These are phyloP conservation scores for Aspidiotus destructor DNA, from an alignment of 2,888 invertebrate genomes.

Conservation along the genomic window DNA sequence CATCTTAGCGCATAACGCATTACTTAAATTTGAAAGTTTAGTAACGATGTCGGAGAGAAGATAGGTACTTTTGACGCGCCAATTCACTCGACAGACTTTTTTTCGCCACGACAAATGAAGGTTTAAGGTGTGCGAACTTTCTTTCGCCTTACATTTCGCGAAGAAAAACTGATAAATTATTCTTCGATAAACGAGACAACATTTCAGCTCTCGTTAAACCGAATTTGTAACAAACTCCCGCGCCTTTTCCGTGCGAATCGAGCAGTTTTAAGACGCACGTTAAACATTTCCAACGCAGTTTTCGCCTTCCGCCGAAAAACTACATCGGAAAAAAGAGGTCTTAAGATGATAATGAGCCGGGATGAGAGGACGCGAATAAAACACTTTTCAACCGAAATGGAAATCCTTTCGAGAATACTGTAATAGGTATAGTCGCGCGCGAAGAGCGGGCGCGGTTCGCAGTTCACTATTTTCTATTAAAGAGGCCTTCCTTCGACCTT, in stretches of 20 bases:
- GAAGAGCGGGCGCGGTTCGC: conserved; percentile 14
- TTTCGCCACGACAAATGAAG: too few species aligned
- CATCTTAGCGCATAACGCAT: too few species aligned
- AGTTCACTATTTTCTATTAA: conserved; percentile 23
- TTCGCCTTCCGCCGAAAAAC: neutral
- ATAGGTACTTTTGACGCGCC: too few species aligned
- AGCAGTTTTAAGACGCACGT: neutral
- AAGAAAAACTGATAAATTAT: neutral
- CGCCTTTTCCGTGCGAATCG: neutral
- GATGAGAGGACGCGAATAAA: conserved; percentile 9
- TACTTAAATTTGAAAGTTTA: too few species aligned
- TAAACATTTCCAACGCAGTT: neutral
- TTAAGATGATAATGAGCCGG: conserved; percentile 30
- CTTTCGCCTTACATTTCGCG: neutral
- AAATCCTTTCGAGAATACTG: conserved; percentile 28
- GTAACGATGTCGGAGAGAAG: too few species aligned
- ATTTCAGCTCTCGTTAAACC: neutral
- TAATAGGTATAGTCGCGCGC: conserved; percentile 17
- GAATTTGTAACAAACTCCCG: neutral
- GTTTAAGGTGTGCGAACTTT: conserved; percentile 4
- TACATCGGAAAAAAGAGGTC: conserved; percentile 13
- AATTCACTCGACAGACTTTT: too few species aligned
- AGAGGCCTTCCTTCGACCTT: conserved; percentile 29
- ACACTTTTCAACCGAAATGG: conserved; percentile 24
- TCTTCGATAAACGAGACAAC: neutral